phyloP scores from a whole-genome alignment of 2,797 vertebrate species.

The Aselliscus stoliczkanus region DNA sequence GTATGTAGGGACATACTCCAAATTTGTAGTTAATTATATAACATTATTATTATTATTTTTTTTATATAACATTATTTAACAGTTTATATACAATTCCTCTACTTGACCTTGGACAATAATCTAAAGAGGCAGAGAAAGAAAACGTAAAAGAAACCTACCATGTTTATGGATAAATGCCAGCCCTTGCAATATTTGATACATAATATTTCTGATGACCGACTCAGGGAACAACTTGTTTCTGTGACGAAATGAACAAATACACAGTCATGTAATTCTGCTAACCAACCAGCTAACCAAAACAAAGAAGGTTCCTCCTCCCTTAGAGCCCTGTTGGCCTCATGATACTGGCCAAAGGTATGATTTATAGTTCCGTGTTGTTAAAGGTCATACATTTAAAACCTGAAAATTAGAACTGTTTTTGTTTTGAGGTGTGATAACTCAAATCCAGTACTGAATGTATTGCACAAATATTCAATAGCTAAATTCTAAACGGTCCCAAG shows the following conservation, averaged over 20 bases:
- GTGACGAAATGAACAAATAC: conserved; percentile 81
- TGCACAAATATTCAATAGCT: background rate
- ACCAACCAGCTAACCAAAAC: background rate
- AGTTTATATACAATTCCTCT: background rate
- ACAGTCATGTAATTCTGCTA: background rate
- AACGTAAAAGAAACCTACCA: conserved; percentile 86
- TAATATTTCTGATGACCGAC: conserved; percentile 98
- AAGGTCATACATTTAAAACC: background rate
- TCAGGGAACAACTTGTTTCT: conserved; percentile 98
- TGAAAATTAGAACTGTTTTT: background rate
- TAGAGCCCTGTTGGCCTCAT: background rate
- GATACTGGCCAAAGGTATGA: background rate
- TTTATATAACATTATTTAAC: background rate
- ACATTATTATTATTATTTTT: too few species aligned
- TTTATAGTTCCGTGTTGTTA: background rate
- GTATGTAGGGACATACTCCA: background rate
- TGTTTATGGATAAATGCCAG: conserved; percentile 99
- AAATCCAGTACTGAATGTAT: background rate
- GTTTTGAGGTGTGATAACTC: background rate
- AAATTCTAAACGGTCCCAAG: background rate
- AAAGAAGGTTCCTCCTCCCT: background rate
- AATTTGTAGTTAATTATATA: background rate
- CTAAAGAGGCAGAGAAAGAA: background rate
- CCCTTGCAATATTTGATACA: conserved; percentile 99
- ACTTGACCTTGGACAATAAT: background rate